Conservation (phyloP, 2,888 invertebrate genomes). For the Dorcus hopei region DNA sequence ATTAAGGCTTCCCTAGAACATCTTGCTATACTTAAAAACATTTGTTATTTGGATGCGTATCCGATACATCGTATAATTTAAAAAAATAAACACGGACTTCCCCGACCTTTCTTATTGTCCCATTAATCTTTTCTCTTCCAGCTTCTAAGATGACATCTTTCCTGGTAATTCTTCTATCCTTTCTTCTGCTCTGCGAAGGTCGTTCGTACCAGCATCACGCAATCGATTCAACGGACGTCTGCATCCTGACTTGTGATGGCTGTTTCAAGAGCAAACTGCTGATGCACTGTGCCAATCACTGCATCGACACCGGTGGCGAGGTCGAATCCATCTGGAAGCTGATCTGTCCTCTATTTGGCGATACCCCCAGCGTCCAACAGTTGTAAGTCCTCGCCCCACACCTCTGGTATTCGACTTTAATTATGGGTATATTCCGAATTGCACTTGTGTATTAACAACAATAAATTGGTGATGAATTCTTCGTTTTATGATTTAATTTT, state of each 20-base stretch:
- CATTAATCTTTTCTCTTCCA: constrained; percentile 1
- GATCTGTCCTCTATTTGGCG: constrained; percentile 28
- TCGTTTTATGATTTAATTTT: too few species aligned
- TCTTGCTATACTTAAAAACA: too few species aligned
- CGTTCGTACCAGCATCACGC: constrained; percentile 15
- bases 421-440: too few species aligned
- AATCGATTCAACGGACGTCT: constrained; percentile 35
- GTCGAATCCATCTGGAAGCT: constrained; percentile 30
- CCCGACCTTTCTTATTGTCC: too few species aligned
- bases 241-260: constrained; percentile 36
- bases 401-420: too few species aligned
- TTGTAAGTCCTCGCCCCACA: constrained; percentile 9
- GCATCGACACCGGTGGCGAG: constrained; percentile 31
- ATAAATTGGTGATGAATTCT: too few species aligned
- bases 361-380: constrained; percentile 21
- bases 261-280: constrained; percentile 34
- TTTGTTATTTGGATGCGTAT: too few species aligned
- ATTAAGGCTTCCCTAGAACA: too few species aligned
- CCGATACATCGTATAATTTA: too few species aligned
- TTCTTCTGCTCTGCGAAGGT: constrained; percentile 7
- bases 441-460: too few species aligned
- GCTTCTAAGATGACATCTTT: constrained; percentile 4
- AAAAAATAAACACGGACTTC: too few species aligned
- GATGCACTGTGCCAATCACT: constrained; percentile 38
- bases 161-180: not conserved